phyloP scores from a whole-genome alignment of 2,797 vertebrate genomes.

The Helostoma temminkii region DNA sequence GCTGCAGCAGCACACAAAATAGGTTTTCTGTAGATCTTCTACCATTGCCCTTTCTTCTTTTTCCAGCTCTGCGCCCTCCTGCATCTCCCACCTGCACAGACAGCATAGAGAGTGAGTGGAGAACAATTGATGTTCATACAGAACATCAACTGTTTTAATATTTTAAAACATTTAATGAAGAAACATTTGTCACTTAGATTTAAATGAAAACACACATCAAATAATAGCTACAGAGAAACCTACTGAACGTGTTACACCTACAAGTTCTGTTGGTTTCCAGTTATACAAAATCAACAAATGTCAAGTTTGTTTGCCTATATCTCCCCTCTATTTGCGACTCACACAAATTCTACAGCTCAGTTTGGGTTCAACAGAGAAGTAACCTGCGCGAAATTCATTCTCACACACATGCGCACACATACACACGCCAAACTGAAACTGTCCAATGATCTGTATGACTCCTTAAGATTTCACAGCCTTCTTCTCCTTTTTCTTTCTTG shows the following conservation, averaged over 20 bases:
- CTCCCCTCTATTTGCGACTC: conserved; percentile 11
- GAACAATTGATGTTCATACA: conserved; percentile 12
- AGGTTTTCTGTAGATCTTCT: conserved; percentile 87
- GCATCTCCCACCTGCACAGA: conserved; percentile 95
- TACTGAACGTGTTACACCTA: not conserved
- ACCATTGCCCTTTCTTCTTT: conserved; percentile 89
- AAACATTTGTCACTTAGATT: conserved; percentile 17
- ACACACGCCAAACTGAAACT: conserved; percentile 12
- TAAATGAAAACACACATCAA: conserved; percentile 33
- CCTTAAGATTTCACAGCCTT: conserved; percentile 40
- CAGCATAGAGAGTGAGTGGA: conserved; percentile 2
- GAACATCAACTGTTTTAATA: conserved; percentile 45
- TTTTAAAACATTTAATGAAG: no score
- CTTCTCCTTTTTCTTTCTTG: conserved; percentile 27
- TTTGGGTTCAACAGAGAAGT: conserved; percentile 14
- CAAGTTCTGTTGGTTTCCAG: not conserved
- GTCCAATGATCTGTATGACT: conserved; percentile 8
- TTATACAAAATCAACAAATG: not conserved
- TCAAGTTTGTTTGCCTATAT: not conserved
- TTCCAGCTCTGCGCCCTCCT: conserved; percentile 87
- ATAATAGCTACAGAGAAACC: conserved; percentile 3
- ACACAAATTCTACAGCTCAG: not conserved
- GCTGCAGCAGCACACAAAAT: conserved; percentile 75
- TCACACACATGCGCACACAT: conserved; percentile 2
- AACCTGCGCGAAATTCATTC: conserved; percentile 23